Evolutionary conservation across 1,140 invertebrate genomes (phyloP).

Genomic region (Bradysia coprophila): DNA sequence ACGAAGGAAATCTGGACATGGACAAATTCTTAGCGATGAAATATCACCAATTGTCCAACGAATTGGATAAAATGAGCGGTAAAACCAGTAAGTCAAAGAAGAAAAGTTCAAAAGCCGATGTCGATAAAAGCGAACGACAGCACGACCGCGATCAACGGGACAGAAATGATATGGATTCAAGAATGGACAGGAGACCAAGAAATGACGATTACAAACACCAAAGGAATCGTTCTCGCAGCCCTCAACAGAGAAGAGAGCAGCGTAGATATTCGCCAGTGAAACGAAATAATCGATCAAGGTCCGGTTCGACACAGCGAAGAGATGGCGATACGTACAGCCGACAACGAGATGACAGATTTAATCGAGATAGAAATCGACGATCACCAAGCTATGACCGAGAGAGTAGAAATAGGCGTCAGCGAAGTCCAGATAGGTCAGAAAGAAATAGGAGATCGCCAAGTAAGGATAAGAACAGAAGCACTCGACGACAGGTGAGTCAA

Average conservation of each 20-base stretch:
- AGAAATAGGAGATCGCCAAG: too few species aligned
- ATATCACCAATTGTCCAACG: constrained; percentile 18
- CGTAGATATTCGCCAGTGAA: background rate
- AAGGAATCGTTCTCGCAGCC: background rate
- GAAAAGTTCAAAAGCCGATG: constrained; percentile 3
- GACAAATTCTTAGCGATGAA: constrained; percentile 15
- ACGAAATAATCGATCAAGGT: background rate
- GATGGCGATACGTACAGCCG: too few species aligned
- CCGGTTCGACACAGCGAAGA: too few species aligned
- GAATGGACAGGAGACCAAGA: background rate
- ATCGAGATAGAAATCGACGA: too few species aligned
- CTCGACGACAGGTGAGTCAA: too few species aligned
- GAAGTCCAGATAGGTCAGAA: too few species aligned
- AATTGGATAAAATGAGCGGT: constrained; percentile 16
- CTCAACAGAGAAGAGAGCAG: background rate
- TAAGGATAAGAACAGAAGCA: too few species aligned
- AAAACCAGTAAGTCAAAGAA: constrained; percentile 7
- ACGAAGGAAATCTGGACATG: constrained; percentile 10
- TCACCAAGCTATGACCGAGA: too few species aligned
- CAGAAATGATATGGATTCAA: background rate
- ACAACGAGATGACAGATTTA: too few species aligned
- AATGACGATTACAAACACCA: background rate
- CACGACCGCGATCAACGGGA: background rate
- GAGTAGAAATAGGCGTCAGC: too few species aligned
- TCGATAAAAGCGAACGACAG: background rate